These are phyloP conservation scores for Calidris pugnax DNA, from an alignment of 2,113 vertebrate species.

Conservation along the genomic window DNA sequence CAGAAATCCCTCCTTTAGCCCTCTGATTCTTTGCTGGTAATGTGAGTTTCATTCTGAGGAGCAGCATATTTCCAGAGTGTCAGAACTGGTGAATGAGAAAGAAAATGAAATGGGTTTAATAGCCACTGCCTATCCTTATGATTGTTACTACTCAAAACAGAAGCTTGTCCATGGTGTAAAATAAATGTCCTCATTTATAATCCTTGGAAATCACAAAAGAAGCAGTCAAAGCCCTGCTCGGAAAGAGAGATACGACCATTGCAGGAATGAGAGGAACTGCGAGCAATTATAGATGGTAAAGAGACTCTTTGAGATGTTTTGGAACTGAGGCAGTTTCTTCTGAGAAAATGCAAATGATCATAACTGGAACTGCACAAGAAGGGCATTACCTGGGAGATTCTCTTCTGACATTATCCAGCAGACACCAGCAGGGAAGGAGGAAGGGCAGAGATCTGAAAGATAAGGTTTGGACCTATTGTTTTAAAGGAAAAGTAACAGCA, in stretches of 20 bases:
- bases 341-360: not conserved
- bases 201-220: not conserved
- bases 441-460: not conserved
- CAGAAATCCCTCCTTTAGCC: not conserved
- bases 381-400: not conserved
- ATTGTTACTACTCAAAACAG: not conserved
- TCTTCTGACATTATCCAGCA: not conserved
- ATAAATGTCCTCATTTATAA: conserved; percentile 10
- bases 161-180: not conserved
- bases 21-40: not conserved
- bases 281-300: not conserved
- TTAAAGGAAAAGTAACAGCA: not conserved
- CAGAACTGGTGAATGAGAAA: not conserved
- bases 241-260: not conserved
- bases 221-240: not conserved
- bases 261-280: not conserved
- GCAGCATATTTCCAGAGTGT: not conserved
- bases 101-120: not conserved
- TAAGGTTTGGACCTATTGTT: not conserved
- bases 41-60: not conserved
- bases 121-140: not conserved
- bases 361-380: not conserved
- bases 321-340: not conserved
- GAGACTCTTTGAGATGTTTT: not conserved
- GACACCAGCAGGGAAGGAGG: not conserved